Conservation (phyloP, 2,888 invertebrate species). For the Anthrax anthrax region DNA sequence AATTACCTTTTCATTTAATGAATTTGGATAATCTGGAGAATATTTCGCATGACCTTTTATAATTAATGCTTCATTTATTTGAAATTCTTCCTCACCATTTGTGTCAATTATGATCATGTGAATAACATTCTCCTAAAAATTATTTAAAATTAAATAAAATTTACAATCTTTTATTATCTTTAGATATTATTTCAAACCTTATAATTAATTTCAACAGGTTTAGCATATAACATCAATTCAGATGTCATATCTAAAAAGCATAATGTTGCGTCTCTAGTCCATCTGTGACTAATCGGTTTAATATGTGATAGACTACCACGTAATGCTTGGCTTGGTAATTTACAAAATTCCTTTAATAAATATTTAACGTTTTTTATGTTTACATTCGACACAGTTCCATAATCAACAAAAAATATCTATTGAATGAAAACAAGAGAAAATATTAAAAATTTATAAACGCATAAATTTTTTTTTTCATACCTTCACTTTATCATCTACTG, state of each 20-base stretch:
- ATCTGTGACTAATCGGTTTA: conserved; percentile 7
- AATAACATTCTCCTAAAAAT: conserved; percentile 3
- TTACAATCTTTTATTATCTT: too few relatives aligned
- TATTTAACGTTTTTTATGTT: conserved; percentile 3
- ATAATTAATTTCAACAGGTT: conserved; percentile 7
- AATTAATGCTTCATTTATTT: conserved; percentile 10
- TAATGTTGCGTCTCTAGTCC: conserved; percentile 10
- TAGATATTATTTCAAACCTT: background rate
- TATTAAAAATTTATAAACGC: background rate
- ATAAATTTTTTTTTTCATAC: conserved; percentile 1
- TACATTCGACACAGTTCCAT: conserved; percentile 7
- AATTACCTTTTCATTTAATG: background rate
- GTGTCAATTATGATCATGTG: conserved; percentile 9
- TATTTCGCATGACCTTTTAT: conserved; percentile 4
- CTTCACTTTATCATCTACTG: conserved; percentile 3
- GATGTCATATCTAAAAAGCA: conserved; percentile 8
- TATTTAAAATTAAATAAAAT: background rate
- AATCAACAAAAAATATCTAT: conserved; percentile 10
- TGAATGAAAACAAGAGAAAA: too few relatives aligned
- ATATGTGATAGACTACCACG: conserved; percentile 10
- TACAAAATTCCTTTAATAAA: conserved; percentile 8
- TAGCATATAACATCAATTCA: conserved; percentile 10
- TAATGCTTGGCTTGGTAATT: conserved; percentile 5
- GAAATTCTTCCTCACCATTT: conserved; percentile 7
- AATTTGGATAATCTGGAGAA: background rate